Conservation (phyloP, 2,797 vertebrate species). For the Mergus octosetaceus region DNA sequence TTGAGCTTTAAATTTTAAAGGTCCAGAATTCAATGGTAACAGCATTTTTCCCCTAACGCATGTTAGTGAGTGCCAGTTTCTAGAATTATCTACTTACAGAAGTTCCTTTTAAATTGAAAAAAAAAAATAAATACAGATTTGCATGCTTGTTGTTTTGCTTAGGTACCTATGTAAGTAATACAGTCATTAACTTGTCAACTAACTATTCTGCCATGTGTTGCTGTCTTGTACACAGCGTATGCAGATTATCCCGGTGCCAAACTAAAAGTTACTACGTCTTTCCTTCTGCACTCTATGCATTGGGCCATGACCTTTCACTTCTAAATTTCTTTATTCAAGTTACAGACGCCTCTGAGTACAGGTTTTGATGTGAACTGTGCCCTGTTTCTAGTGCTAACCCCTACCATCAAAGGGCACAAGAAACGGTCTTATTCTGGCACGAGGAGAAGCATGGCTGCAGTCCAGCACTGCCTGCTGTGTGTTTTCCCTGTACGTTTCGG, state of each 20-base stretch:
- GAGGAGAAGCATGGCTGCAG: neutral
- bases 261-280: neutral
- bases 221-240: neutral
- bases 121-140: neutral
- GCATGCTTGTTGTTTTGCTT: neutral
- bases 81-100: neutral
- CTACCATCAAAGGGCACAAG: slow-evolving; percentile 16
- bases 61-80: neutral
- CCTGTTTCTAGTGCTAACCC: neutral
- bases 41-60: neutral
- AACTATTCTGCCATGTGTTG: slow-evolving; percentile 30
- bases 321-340: slow-evolving; percentile 30
- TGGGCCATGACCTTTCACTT: neutral
- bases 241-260: neutral
- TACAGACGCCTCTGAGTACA: slow-evolving; percentile 1
- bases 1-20: neutral
- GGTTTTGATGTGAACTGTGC: neutral
- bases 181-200: slow-evolving; percentile 2
- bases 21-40: neutral
- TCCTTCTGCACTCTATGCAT: neutral
- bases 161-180: neutral
- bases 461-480: neutral
- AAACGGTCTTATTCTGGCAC: rapidly evolving
- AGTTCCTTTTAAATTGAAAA: neutral
- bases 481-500: neutral